phyloP scores from a whole-genome alignment of 2,797 vertebrate species.

The Onychomys leucogaster region DNA sequence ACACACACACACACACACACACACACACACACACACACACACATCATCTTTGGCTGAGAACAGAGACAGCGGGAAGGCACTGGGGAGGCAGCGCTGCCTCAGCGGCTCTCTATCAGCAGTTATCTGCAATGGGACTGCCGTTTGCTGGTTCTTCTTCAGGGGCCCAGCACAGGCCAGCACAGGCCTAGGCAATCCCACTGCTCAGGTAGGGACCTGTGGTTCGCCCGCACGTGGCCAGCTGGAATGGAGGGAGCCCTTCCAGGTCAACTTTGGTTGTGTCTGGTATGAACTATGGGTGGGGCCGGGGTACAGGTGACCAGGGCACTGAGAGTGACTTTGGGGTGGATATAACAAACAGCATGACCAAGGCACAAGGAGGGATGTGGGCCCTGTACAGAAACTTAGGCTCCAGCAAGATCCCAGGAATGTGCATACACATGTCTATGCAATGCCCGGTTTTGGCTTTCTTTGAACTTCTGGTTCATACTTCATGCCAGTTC shows the following conservation, averaged over 20 bases:
- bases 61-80: background rate
- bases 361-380: background rate
- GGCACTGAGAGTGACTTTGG: background rate
- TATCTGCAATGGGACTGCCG: background rate
- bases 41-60: background rate
- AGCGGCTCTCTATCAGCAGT: background rate
- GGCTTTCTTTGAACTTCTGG: background rate
- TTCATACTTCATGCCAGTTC: background rate
- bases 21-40: too few relatives aligned
- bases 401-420: background rate
- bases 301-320: background rate
- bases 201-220: background rate
- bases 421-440: fast-evolving
- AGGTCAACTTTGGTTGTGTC: fast-evolving
- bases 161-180: background rate
- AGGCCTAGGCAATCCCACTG: background rate
- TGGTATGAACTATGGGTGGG: background rate
- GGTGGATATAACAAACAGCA: background rate
- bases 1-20: too few relatives aligned
- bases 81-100: fast-evolving
- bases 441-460: background rate
- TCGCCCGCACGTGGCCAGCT: background rate
- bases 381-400: fast-evolving
- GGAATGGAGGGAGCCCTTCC: background rate
- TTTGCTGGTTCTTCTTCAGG: background rate